Evolutionary conservation across 2,797 vertebrate genomes (phyloP), one percentile per base, ranked within the genome.

Genomic region (Chelidonichthys spinosus): DNA sequence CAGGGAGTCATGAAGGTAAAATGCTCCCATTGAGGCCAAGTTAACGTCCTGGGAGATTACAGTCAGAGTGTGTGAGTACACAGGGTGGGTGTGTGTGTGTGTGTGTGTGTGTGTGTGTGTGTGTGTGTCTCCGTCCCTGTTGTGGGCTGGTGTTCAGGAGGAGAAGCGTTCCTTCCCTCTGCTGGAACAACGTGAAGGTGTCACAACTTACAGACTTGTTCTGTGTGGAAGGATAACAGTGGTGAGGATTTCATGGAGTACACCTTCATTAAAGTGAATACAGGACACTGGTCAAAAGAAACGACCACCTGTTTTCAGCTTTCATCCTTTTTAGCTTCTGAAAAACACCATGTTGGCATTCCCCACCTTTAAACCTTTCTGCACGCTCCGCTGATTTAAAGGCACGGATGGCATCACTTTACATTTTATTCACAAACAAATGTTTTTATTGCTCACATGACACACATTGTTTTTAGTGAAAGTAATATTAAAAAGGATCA

Each of bases 1-100:
- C 59, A 32, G 63, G 36, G 79, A 78, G 72, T 89, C 85, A 88
- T 86, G 72, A 82, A 82, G 77, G 82, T 81, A 79, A 88, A 85
- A 79, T 77, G 63, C 71, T 63, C 69, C 76, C 70, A 69, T 36
- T 72, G 59, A 79, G 76, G 83, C 76, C 36, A 14, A 54, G 81
- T 74, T 83, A 69, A 86, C 50, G 52, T 86, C 85, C 70, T 56
- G 46, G 50, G 84, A 84, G 87, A 80, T 89, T 80, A 81, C 74
- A 92, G 72, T 66, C 42, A 84, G 47, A n/a, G 55, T 63, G 68
- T 68, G 69, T 54, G n/a, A 18, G 63, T 67, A 40, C 13, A 52
- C 47, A 33, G 33, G 1, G 11, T 71, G 58, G 47, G 11, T 47
- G 66, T 79, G 59, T 86, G 44, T 76, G 68, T 68, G 79, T 82